Conservation (phyloP, 2,113 vertebrate genomes). For the Morone chrysops region DNA sequence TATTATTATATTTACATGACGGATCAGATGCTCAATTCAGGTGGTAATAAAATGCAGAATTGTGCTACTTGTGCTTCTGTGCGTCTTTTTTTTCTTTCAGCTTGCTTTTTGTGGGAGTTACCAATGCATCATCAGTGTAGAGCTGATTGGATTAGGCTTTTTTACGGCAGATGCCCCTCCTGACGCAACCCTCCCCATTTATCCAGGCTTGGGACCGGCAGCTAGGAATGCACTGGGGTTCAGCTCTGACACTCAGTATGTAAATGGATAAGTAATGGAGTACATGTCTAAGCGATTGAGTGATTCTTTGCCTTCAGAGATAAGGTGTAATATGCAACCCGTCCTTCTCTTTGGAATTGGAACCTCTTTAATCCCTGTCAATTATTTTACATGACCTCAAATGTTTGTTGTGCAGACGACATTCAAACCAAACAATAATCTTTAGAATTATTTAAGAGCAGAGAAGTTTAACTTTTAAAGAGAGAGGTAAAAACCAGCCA, state of each 20-base stretch:
- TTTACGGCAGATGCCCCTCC: too few species aligned
- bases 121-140: too few species aligned
- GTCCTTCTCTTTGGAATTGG: not conserved
- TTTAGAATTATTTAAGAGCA: not conserved
- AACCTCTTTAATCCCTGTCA: not conserved
- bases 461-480: too few species aligned
- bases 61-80: not conserved
- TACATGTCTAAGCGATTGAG: too few species aligned
- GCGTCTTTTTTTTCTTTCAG: not conserved
- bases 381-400: not conserved
- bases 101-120: too few species aligned
- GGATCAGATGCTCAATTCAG: not conserved
- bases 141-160: too few species aligned
- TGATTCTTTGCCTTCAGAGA: not conserved
- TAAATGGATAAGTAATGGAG: too few species aligned
- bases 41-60: not conserved
- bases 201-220: too few species aligned
- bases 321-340: not conserved
- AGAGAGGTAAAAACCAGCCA: not conserved
- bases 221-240: too few species aligned
- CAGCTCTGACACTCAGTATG: too few species aligned
- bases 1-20: not conserved
- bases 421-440: not conserved
- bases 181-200: too few species aligned
- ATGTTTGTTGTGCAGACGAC: not conserved